These are phyloP conservation scores for Athalia circularis DNA, from an alignment of 2,888 invertebrate genomes.

Conservation along the genomic window DNA sequence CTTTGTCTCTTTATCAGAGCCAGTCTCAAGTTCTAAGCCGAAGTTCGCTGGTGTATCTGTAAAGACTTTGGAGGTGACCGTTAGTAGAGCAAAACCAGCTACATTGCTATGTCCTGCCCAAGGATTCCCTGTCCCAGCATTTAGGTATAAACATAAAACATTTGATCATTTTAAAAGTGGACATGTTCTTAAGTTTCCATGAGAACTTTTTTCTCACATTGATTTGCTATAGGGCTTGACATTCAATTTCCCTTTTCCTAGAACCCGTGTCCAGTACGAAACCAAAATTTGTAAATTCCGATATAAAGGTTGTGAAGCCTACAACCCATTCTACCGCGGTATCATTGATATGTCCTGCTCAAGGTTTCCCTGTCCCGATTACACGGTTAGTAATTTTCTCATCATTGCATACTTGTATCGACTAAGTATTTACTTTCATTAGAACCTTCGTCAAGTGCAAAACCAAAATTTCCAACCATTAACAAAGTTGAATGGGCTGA, in stretches of 20 bases:
- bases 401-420: slow-evolving; percentile 41
- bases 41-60: slow-evolving; percentile 74
- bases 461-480: slow-evolving; percentile 68
- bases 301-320: slow-evolving; percentile 72
- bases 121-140: slow-evolving; percentile 77
- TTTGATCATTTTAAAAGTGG: slow-evolving; percentile 33
- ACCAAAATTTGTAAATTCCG: slow-evolving; percentile 80
- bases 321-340: slow-evolving; percentile 68
- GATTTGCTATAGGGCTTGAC: slow-evolving; percentile 14
- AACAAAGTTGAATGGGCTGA: slow-evolving; percentile 72
- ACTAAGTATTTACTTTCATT: slow-evolving; percentile 48
- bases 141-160: slow-evolving; percentile 73
- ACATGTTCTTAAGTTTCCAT: slow-evolving; percentile 12
- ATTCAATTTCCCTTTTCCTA: slow-evolving; percentile 65
- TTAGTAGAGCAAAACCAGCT: slow-evolving; percentile 70
- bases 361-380: slow-evolving; percentile 76
- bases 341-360: slow-evolving; percentile 76
- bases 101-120: slow-evolving; percentile 78
- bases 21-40: slow-evolving; percentile 84
- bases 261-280: slow-evolving; percentile 84
- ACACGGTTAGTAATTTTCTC: slow-evolving; percentile 66
- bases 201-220: slow-evolving; percentile 28
- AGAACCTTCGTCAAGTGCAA: slow-evolving; percentile 69
- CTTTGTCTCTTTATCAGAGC: slow-evolving; percentile 76
- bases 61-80: slow-evolving; percentile 62